Base-by-base conservation (phyloP, 2,797 vertebrate genomes). In the Adelosebastes latens region DNA sequence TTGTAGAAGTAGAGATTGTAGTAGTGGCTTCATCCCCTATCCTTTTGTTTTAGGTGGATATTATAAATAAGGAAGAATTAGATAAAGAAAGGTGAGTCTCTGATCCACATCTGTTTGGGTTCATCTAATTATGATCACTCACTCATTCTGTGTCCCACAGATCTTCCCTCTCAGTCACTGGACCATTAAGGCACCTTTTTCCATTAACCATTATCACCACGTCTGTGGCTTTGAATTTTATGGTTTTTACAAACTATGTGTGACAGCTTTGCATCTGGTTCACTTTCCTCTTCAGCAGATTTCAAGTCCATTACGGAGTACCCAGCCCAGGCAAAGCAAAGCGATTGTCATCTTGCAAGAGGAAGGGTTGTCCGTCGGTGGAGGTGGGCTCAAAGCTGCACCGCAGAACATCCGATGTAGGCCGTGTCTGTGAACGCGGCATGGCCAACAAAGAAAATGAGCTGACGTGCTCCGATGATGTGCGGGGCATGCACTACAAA, bases 391-490 rank as follows among this genome's bases (percentile, higher is more conserved):
- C 90, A 66, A 96, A 95, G 93, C 96, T 95, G 89, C 96, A 94
- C 93, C 95, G 94, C 94, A 97, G 92, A 86, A 84, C 93, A 70
- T 91, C 96, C 87, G 91, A 96, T 92, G 95, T 92, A 90, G 94
- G 93, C 90, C 92, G 93, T 96, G 94, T 85, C 93, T 91, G 96
- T 97, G 95, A 97, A 95, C 98, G 95, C 96, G 97, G 98, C 96
- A 99, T 99, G 98, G 98, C 98, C 95, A 99, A 99, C 96, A 99
- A 99, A 91, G 98, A 99, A 95, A 99, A 99, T 94, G 98, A 99
- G 96, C 94, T 99, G 94, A 97, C 97, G 77, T 98, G 96, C 94
- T 95, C 97, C 75, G 97, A 94, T 72, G 95, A 95, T 18, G 83
- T 93, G 78, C 90, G 93, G 91, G 90, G 89, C 81, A 66, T 89